phyloP scores from a whole-genome alignment of 2,797 vertebrate genomes.

The Lithobates pipiens region DNA sequence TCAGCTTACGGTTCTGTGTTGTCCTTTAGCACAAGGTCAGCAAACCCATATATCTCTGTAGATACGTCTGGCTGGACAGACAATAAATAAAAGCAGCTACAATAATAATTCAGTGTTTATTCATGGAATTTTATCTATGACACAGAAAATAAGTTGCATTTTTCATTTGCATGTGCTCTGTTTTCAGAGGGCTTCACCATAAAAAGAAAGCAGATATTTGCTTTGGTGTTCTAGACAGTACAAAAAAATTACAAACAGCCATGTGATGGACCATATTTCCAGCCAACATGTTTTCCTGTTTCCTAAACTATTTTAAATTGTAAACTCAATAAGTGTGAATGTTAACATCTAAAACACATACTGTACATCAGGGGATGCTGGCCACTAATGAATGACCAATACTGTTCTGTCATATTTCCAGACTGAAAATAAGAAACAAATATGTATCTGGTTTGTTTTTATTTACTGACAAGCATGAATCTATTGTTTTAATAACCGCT shows the following conservation, averaged over 20 bases:
- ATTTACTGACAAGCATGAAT: too few relatives aligned
- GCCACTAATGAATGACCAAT: too few relatives aligned
- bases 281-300: background rate
- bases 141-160: slow-evolving; percentile 11
- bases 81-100: slow-evolving; percentile 25
- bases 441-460: too few relatives aligned
- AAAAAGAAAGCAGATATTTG: background rate
- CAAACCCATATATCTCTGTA: slow-evolving; percentile 12
- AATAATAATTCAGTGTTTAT: slow-evolving; percentile 16
- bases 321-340: too few relatives aligned
- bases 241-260: background rate
- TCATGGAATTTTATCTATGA: background rate
- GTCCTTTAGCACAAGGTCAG: background rate
- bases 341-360: too few relatives aligned
- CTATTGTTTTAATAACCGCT: too few relatives aligned
- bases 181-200: background rate
- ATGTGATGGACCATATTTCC: too few relatives aligned
- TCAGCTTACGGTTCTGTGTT: background rate
- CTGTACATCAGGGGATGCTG: too few relatives aligned
- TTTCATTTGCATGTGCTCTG: background rate
- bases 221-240: background rate
- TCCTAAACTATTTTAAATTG: too few relatives aligned
- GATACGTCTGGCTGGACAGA: background rate
- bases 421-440: too few relatives aligned
- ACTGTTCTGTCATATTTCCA: too few relatives aligned